Evolutionary conservation across 2,113 vertebrate genomes (phyloP).

Genomic region (Pristiophorus japonicus): DNA sequence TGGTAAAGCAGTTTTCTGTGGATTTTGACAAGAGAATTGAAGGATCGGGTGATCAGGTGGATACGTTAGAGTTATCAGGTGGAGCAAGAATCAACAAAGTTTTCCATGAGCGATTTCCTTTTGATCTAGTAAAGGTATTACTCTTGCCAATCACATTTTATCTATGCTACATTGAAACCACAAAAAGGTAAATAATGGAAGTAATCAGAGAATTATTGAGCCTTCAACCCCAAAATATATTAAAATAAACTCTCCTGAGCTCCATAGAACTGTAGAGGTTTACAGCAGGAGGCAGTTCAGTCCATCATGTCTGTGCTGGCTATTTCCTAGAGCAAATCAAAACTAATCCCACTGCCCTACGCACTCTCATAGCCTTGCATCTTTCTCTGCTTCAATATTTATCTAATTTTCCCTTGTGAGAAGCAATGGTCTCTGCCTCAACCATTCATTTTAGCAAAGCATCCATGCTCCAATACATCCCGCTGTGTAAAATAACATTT

Average conservation of each 20-base stretch:
- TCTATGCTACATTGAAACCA: not conserved
- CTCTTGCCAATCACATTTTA: not conserved
- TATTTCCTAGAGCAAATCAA: not conserved
- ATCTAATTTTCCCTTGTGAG: not conserved
- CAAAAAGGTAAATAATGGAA: not conserved
- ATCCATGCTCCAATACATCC: not conserved
- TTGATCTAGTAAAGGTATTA: constrained; percentile 68
- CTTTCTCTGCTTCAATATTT: not conserved
- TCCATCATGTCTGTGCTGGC: constrained; percentile 39
- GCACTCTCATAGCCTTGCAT: not conserved
- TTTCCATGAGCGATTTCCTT: constrained; percentile 71
- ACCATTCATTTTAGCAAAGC: not conserved
- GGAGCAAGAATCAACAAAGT: constrained; percentile 71
- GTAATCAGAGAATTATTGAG: not conserved
- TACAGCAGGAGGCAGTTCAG: not conserved
- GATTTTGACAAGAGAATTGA: constrained; percentile 72
- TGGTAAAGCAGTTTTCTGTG: constrained; percentile 70
- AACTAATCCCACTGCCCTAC: not conserved
- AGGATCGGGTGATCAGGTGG: constrained; percentile 68
- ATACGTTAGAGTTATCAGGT: constrained; percentile 65
- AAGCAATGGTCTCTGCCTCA: not conserved
- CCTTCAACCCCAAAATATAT: not conserved
- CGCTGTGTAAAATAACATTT: constrained; percentile 15
- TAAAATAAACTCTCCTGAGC: not conserved
- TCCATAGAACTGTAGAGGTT: not conserved